phyloP scores from a whole-genome alignment of 2,113 vertebrate species.

The Myotis davidii region DNA sequence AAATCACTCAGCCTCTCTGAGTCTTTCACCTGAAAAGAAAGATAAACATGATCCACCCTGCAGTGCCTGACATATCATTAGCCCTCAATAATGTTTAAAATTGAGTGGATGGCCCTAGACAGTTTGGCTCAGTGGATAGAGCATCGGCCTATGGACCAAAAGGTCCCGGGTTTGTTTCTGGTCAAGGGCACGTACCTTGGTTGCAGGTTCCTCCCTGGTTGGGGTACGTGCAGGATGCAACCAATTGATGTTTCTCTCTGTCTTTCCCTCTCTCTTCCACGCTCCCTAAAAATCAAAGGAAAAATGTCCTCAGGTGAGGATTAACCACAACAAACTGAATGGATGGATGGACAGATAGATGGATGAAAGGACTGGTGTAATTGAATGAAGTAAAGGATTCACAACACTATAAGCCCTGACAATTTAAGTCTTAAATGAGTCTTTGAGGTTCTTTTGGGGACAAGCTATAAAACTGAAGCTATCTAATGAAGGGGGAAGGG shows the following conservation, averaged over 20 bases:
- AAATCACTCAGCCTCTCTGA: constrained; percentile 25
- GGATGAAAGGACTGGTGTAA: background rate
- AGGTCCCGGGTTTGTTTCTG: no score
- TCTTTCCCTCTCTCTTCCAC: no score
- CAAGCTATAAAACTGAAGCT: background rate
- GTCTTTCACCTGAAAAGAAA: background rate
- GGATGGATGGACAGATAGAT: background rate
- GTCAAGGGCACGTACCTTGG: no score
- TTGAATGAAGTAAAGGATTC: background rate
- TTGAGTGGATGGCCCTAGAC: background rate
- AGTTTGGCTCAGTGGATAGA: no score
- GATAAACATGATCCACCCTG: background rate
- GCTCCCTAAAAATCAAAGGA: no score
- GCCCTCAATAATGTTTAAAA: constrained; percentile 7
- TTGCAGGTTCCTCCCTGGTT: no score
- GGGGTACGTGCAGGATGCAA: no score
- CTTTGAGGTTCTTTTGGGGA: background rate
- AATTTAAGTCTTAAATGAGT: background rate
- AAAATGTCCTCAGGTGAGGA: no score
- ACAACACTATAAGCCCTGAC: background rate
- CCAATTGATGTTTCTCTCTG: no score
- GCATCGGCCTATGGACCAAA: no score
- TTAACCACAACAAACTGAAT: no score
- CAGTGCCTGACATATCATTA: background rate
- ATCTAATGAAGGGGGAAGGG: background rate